Conservation (phyloP, 2,113 vertebrate species). For the Narcine bancroftii region DNA sequence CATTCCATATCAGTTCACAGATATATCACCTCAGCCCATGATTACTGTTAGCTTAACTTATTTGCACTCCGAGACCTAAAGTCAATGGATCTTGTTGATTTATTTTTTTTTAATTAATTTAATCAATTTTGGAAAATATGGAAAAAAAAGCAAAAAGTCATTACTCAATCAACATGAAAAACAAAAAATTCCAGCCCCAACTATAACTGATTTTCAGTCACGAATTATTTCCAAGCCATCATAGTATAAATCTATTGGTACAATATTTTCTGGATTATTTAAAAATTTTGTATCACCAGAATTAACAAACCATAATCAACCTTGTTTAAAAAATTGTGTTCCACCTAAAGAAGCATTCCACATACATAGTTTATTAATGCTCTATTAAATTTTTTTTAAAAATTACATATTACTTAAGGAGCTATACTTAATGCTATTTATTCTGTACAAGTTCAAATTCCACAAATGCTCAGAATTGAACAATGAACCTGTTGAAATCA, state of each 20-base stretch:
- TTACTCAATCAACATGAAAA: too few species aligned
- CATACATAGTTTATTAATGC: neutral
- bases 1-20: too few species aligned
- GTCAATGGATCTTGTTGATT: too few species aligned
- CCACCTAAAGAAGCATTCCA: neutral
- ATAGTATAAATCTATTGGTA: neutral
- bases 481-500: neutral
- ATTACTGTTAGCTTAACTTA: too few species aligned
- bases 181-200: neutral
- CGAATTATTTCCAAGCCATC: neutral
- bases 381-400: neutral
- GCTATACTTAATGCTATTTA: neutral
- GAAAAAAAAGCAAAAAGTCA: too few species aligned
- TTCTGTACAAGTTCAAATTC: neutral
- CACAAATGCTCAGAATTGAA: neutral
- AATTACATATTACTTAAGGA: neutral
- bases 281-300: neutral
- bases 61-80: too few species aligned
- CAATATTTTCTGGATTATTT: neutral
- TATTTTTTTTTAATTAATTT: too few species aligned
- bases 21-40: too few species aligned
- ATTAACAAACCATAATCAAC: neutral
- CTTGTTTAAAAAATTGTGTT: conserved; percentile 7
- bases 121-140: too few species aligned
- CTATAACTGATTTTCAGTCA: neutral